phyloP scores from a whole-genome alignment of 2,888 invertebrate genomes.

The Epinotia demarniana region DNA sequence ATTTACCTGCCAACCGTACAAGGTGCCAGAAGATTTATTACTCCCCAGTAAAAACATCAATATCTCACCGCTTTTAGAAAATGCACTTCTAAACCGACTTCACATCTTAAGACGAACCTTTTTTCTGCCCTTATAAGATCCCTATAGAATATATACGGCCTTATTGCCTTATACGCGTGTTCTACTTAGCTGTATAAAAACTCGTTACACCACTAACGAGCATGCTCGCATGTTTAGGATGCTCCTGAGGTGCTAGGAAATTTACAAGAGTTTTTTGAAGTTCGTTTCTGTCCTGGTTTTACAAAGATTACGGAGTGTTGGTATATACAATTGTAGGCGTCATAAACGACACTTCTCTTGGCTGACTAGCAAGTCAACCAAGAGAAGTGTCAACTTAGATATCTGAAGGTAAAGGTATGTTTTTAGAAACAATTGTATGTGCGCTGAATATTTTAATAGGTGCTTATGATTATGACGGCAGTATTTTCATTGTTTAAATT shows the following conservation, averaged over 20 bases:
- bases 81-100: constrained; percentile 13
- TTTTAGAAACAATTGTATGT: constrained; percentile 25
- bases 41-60: neutral
- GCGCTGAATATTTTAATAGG: constrained; percentile 25
- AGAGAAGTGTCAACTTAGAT: neutral
- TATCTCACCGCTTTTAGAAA: constrained; percentile 14
- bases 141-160: constrained; percentile 26
- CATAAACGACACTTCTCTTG: too few relatives aligned
- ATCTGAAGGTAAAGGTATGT: neutral
- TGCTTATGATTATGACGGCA: neutral
- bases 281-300: constrained; percentile 4
- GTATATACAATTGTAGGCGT: neutral
- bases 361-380: neutral
- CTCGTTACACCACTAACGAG: constrained; percentile 41
- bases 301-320: constrained; percentile 4
- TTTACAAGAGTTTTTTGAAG: constrained; percentile 38
- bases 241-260: constrained; percentile 31
- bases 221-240: constrained; percentile 34
- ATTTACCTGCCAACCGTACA: neutral
- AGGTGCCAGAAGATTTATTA: constrained; percentile 6
- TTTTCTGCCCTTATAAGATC: constrained; percentile 31
- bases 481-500: constrained; percentile 31
- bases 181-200: constrained; percentile 38
- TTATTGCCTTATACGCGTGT: constrained; percentile 39
- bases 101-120: constrained; percentile 8